A percentile compares a stretch with the other conserved stretches of the same genome.
phyloP scores from a whole-genome alignment of 2,888 invertebrate genomes.

The Melieria picta region DNA sequence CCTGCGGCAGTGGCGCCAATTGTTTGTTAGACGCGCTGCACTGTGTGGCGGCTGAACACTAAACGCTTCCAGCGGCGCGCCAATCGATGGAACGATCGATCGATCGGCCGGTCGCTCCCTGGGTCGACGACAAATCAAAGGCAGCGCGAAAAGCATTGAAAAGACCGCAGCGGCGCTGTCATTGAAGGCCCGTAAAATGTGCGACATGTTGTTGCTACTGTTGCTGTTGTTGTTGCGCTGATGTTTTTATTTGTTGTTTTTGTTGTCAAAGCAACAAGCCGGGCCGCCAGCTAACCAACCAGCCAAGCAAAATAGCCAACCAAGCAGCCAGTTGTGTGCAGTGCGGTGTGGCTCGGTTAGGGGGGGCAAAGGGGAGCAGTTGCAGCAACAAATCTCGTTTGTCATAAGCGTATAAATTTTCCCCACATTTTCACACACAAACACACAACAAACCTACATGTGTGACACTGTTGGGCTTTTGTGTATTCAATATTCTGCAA shows the following conservation, averaged over 20 bases:
- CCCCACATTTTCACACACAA: conserved; percentile 17
- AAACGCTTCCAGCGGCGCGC: not conserved
- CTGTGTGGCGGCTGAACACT: no score
- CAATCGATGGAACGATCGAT: conserved; percentile 11
- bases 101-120: not conserved
- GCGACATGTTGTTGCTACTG: conserved; percentile 28
- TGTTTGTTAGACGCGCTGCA: no score
- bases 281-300: no score
- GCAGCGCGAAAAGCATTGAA: conserved; percentile 7
- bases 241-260: not conserved
- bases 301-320: no score
- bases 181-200: conserved; percentile 30
- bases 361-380: no score
- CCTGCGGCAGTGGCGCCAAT: no score
- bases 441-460: no score
- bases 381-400: conserved; percentile 1
- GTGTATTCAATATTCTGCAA: no score
- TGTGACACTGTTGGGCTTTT: no score
- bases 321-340: no score
- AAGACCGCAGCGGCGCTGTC: conserved; percentile 10
- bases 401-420: conserved; percentile 25
- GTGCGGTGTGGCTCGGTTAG: no score
- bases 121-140: conserved; percentile 22
- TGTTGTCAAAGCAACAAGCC: not conserved
- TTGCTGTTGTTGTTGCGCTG: not conserved